Evolutionary conservation across 2,113 vertebrate genomes (phyloP).

Genomic region (Malurus alboscapulatus): DNA sequence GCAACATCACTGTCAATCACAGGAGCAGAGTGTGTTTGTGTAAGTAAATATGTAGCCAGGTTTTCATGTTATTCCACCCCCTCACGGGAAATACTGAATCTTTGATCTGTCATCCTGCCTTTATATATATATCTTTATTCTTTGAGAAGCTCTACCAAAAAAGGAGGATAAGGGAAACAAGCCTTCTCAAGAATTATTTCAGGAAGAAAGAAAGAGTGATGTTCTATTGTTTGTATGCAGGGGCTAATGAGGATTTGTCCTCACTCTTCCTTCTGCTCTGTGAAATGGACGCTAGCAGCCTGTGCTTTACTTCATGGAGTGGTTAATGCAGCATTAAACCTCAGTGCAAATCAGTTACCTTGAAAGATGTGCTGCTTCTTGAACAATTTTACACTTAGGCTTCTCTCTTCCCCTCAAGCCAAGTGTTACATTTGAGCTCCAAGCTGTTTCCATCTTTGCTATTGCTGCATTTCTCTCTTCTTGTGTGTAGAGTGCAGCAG

Average conservation of each 20-base stretch:
- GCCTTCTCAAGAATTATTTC: neutral
- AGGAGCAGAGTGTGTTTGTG: slow-evolving; percentile 43
- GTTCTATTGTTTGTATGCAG: neutral
- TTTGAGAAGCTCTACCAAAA: neutral
- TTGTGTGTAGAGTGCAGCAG: rapidly evolving
- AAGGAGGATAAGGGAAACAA: neutral
- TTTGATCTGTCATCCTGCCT: slow-evolving; percentile 13
- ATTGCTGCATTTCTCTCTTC: neutral
- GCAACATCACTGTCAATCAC: slow-evolving; percentile 64
- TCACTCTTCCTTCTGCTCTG: neutral
- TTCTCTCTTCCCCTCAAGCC: neutral
- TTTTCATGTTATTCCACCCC: neutral
- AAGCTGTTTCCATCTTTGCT: neutral
- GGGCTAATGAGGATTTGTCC: neutral
- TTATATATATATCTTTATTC: neutral
- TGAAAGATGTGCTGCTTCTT: neutral
- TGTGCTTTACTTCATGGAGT: neutral
- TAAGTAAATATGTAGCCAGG: neutral
- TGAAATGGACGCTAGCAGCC: neutral
- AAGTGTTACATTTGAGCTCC: neutral
- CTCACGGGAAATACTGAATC: neutral
- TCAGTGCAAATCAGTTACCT: neutral
- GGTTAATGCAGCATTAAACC: neutral
- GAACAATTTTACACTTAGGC: neutral
- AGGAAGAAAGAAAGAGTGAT: neutral